Evolutionary conservation across 2,797 vertebrate genomes (phyloP).

Genomic region (Setipinna tenuifilis): DNA sequence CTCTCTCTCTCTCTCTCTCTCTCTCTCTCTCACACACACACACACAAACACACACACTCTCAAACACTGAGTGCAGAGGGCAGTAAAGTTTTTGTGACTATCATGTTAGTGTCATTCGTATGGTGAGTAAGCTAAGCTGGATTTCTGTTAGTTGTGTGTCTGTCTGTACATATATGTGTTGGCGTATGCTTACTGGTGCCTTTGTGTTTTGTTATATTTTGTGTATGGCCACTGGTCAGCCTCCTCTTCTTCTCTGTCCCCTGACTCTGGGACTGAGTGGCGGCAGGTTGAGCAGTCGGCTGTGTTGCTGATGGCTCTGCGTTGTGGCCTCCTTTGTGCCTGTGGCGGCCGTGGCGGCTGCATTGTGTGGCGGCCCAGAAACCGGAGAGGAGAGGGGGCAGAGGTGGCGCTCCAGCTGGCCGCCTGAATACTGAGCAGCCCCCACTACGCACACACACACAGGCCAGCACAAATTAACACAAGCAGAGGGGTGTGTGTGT

Average conservation of each 20-base stretch:
- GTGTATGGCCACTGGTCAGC: background rate
- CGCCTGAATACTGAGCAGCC: constrained; percentile 59
- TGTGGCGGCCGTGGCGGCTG: background rate
- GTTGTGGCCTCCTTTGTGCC: background rate
- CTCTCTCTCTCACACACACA: no score
- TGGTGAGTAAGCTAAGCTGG: no score
- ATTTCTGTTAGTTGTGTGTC: no score
- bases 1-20: no score
- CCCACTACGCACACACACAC: background rate
- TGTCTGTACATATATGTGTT: background rate
- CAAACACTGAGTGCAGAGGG: no score
- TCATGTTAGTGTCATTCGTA: no score
- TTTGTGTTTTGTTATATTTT: background rate
- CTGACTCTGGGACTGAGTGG: background rate
- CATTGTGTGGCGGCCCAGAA: constrained; percentile 62
- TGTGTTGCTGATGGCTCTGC: background rate
- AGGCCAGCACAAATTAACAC: background rate
- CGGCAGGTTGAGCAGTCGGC: constrained; percentile 4
- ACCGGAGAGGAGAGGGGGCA: constrained; percentile 49
- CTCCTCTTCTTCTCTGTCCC: background rate
- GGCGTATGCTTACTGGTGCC: background rate
- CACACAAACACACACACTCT: background rate
- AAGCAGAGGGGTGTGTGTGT: no score
- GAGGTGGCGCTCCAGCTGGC: constrained; percentile 63
- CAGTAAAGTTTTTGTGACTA: no score